phyloP scores from a whole-genome alignment of 2,888 invertebrate genomes.

The Agelastica alni region DNA sequence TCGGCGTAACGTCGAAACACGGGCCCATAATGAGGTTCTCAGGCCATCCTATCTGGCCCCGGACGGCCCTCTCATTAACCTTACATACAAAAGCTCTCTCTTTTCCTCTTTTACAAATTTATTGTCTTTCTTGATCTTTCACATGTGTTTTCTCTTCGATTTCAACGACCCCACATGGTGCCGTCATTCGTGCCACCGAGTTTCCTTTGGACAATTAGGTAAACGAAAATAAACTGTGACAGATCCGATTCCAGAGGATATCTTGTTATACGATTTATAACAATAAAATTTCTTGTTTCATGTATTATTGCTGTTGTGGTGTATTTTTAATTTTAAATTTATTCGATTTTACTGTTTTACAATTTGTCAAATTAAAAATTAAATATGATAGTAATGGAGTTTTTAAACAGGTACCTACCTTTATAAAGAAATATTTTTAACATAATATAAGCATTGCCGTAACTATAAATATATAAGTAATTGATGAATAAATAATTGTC shows the following conservation, averaged over 20 bases:
- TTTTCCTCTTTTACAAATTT: neutral
- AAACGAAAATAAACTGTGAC: constrained; percentile 30
- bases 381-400: too few relatives aligned
- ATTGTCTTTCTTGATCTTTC: constrained; percentile 23
- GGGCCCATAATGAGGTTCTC: constrained; percentile 48
- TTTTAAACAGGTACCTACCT: too few relatives aligned
- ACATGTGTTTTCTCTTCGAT: constrained; percentile 32
- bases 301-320: too few relatives aligned
- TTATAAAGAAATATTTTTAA: too few relatives aligned
- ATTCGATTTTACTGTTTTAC: too few relatives aligned
- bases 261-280: constrained; percentile 10
- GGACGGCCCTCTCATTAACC: constrained; percentile 44
- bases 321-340: too few relatives aligned
- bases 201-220: constrained; percentile 32
- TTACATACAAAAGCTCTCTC: constrained; percentile 29
- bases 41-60: constrained; percentile 35
- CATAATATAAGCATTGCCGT: too few relatives aligned
- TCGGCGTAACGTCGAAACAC: constrained; percentile 45
- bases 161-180: constrained; percentile 37
- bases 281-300: neutral
- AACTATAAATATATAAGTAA: too few relatives aligned
- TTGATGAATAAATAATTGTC: too few relatives aligned
- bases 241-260: constrained; percentile 18
- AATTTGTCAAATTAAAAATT: too few relatives aligned
- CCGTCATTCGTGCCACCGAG: constrained; percentile 23